Conservation (phyloP, 2,113 vertebrate genomes). For the Emydura subglobosa region DNA sequence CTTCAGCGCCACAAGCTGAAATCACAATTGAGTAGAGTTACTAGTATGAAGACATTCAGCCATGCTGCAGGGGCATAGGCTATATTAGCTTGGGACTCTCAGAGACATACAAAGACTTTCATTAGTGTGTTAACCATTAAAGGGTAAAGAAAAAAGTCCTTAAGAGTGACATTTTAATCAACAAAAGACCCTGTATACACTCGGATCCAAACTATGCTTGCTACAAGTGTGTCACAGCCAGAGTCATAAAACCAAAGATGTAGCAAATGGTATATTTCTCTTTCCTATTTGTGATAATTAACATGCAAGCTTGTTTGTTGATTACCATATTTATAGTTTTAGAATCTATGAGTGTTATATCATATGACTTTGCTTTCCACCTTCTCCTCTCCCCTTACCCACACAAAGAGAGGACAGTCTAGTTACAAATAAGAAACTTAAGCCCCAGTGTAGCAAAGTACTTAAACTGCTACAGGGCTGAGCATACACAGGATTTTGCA, state of each 20-base stretch:
- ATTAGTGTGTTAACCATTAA: background rate
- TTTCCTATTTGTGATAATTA: background rate
- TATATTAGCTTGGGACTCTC: background rate
- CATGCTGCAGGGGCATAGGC: background rate
- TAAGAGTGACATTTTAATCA: background rate
- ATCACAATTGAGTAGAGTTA: background rate
- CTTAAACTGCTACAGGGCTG: background rate
- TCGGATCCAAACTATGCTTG: no score
- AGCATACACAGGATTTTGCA: background rate
- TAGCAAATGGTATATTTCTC: background rate
- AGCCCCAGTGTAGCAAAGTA: background rate
- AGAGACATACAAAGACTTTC: background rate
- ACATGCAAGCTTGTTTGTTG: background rate
- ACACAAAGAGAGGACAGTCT: background rate
- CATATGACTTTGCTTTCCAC: background rate
- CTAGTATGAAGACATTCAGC: background rate
- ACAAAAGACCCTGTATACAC: background rate
- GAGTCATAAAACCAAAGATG: background rate
- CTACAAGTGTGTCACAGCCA: background rate
- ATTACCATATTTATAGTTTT: accelerated
- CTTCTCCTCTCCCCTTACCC: background rate
- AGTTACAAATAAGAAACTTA: background rate
- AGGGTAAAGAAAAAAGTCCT: background rate
- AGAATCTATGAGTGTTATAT: background rate
- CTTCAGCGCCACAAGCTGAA: background rate